phyloP scores from a whole-genome alignment of 2,888 invertebrate species.

The Lasioglossum malachurum region DNA sequence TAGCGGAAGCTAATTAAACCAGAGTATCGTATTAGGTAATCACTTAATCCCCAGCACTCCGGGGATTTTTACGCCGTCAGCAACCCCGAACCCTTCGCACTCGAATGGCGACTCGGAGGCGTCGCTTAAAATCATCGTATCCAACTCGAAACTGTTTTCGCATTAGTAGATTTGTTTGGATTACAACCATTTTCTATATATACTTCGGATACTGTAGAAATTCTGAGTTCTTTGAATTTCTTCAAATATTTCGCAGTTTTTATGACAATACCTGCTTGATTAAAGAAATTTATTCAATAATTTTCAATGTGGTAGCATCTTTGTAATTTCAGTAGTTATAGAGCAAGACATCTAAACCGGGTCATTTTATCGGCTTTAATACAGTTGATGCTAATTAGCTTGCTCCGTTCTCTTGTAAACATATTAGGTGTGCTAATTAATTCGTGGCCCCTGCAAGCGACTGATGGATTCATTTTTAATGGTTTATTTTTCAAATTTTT shows the following conservation, averaged over 20 bases:
- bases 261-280: background rate
- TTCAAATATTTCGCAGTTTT: background rate
- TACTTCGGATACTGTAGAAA: background rate
- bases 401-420: background rate
- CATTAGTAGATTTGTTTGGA: background rate
- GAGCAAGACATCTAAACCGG: background rate
- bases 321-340: background rate
- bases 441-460: background rate
- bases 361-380: background rate
- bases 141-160: background rate
- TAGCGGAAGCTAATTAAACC: background rate
- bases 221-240: background rate
- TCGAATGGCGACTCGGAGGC: background rate
- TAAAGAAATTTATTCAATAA: background rate
- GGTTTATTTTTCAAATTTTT: background rate
- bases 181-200: background rate
- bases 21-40: background rate
- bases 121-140: background rate
- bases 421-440: background rate
- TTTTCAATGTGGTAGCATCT: background rate
- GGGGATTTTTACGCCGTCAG: background rate
- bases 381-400: background rate
- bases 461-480: background rate
- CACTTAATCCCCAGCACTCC: background rate
- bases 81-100: background rate